phyloP scores from a whole-genome alignment of 2,797 vertebrate species.

The Danio tinwini region DNA sequence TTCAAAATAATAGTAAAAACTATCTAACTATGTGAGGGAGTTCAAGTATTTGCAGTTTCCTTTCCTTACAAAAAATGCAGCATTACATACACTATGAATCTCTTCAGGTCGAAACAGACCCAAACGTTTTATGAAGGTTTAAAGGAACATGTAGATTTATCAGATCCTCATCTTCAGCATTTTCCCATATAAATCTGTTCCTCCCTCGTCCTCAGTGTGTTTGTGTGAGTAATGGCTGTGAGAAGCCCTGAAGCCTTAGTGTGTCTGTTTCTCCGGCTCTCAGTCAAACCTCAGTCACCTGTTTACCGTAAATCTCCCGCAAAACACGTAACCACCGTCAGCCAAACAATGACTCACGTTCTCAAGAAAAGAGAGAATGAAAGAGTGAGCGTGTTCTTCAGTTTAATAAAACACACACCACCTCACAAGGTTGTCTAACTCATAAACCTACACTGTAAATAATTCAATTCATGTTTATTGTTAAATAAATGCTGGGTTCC shows the following conservation, averaged over 20 bases:
- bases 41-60: too few relatives aligned
- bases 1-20: too few relatives aligned
- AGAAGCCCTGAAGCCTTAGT: constrained; percentile 20
- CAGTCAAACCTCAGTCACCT: constrained; percentile 35
- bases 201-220: neutral
- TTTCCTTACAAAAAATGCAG: too few relatives aligned
- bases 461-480: too few relatives aligned
- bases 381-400: neutral
- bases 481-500: too few relatives aligned
- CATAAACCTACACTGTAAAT: neutral
- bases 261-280: constrained; percentile 23
- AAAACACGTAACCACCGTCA: neutral
- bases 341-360: constrained; percentile 37
- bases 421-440: neutral
- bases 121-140: too few relatives aligned
- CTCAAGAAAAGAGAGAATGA: neutral
- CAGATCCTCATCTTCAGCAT: neutral
- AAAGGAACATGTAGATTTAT: neutral
- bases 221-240: constrained; percentile 23
- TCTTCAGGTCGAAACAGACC: too few relatives aligned
- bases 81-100: too few relatives aligned
- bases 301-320: constrained; percentile 28
- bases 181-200: neutral
- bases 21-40: too few relatives aligned
- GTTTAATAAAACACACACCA: neutral